A percentile compares a stretch with the other conserved stretches of the same genome.
Conservation (phyloP, 1,140 invertebrate species). For the Drosophila ironensis region DNA sequence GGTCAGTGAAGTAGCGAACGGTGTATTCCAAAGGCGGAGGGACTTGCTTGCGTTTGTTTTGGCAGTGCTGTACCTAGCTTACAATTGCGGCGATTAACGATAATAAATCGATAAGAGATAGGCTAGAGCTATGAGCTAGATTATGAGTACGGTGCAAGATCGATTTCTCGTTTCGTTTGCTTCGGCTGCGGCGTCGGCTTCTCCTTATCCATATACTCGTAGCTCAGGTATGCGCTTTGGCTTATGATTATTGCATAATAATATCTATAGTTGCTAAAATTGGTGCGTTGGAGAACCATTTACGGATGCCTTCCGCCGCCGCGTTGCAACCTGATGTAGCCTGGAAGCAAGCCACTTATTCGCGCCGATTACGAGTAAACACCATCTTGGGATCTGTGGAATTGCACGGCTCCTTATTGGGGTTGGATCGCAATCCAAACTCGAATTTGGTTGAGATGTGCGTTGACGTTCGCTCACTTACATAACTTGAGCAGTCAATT, state of each 20-base stretch:
- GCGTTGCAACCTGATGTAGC: too few relatives aligned
- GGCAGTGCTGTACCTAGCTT: conserved; percentile 45
- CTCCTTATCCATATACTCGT: conserved; percentile 13
- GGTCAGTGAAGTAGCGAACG: conserved; percentile 47
- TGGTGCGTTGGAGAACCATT: background rate
- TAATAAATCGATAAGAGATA: conserved; percentile 65
- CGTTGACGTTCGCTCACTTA: conserved; percentile 13
- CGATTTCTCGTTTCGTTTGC: conserved; percentile 60
- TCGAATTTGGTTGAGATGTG: background rate
- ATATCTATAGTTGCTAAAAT: background rate
- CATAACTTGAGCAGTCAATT: conserved; percentile 56
- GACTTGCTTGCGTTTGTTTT: conserved; percentile 5
- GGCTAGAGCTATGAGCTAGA: conserved; percentile 63
- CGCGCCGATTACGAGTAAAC: conserved; percentile 36
- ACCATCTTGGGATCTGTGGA: background rate
- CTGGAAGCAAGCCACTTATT: conserved; percentile 21
- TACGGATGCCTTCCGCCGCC: conserved; percentile 11
- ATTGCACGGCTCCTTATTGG: conserved; percentile 34
- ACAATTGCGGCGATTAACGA: conserved; percentile 45
- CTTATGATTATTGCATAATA: background rate
- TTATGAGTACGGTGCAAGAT: conserved; percentile 79
- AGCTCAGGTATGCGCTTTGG: too few relatives aligned
- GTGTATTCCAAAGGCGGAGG: conserved; percentile 30
- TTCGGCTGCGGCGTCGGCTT: conserved; percentile 26
- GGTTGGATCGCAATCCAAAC: background rate